Evolutionary conservation across 1,140 invertebrate genomes (phyloP).

Genomic region (Drosophila ironensis): DNA sequence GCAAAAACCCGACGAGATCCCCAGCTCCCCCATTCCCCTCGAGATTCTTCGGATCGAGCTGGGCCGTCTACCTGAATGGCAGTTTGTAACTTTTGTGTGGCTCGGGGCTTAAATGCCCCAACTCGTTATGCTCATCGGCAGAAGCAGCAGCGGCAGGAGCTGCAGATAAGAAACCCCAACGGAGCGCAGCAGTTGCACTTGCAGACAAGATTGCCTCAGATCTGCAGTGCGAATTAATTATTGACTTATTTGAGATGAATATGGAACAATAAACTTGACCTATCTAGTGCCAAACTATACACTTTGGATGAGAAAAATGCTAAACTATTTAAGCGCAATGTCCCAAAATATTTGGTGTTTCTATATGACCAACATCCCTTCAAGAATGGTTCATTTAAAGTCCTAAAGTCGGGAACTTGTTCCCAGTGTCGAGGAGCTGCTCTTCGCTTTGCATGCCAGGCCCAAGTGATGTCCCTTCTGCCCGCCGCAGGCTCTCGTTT

Average conservation of each 20-base stretch:
- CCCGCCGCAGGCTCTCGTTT: slow-evolving; percentile 46
- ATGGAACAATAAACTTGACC: too few species aligned
- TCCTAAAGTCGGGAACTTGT: neutral
- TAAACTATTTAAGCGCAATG: too few species aligned
- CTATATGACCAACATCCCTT: too few species aligned
- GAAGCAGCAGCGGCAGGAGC: slow-evolving; percentile 18
- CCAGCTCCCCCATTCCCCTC: neutral
- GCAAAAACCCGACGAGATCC: slow-evolving; percentile 60
- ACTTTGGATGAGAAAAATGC: too few species aligned
- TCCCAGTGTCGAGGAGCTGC: slow-evolving; percentile 16
- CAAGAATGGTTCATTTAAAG: too few species aligned
- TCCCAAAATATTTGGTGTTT: too few species aligned
- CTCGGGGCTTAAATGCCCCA: slow-evolving; percentile 63
- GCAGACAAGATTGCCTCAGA: neutral
- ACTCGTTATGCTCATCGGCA: slow-evolving; percentile 66
- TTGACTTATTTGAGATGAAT: too few species aligned
- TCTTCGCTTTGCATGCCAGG: slow-evolving; percentile 54
- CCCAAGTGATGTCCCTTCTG: slow-evolving; percentile 28
- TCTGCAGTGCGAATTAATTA: too few species aligned
- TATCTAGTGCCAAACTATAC: too few species aligned
- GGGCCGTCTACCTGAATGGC: slow-evolving; percentile 37
- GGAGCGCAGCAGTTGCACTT: slow-evolving; percentile 7
- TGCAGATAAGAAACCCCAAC: slow-evolving; percentile 42
- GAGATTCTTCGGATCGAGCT: neutral
- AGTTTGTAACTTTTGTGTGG: slow-evolving; percentile 59